Conservation (phyloP, 2,888 invertebrate species). For the Globia sparganii region DNA sequence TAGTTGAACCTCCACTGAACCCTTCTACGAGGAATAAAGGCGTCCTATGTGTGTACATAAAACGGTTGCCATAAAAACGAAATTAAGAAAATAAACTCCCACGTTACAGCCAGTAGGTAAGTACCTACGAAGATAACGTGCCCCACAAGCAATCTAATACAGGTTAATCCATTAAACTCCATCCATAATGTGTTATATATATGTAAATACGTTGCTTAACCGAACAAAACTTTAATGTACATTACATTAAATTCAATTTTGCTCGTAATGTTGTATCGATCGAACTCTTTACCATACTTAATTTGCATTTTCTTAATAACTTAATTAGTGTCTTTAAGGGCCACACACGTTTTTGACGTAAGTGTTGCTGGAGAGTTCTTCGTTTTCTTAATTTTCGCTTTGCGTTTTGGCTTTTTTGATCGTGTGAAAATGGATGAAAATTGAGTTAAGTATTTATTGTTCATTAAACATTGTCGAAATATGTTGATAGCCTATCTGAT, state of each 20-base stretch:
- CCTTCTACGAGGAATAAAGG: too few relatives aligned
- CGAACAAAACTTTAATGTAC: slow-evolving; percentile 42
- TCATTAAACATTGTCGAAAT: too few relatives aligned
- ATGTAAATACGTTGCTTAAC: slow-evolving; percentile 58
- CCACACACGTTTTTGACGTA: slow-evolving; percentile 35
- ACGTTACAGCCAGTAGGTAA: neutral
- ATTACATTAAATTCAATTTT: slow-evolving; percentile 52
- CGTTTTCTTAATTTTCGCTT: neutral
- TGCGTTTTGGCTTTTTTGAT: neutral
- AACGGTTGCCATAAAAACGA: neutral
- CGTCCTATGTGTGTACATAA: too few relatives aligned
- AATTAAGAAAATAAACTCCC: neutral
- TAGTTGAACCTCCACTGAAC: too few relatives aligned
- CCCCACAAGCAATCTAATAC: slow-evolving; percentile 35
- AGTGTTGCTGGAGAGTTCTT: slow-evolving; percentile 3
- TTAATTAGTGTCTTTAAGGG: slow-evolving; percentile 47
- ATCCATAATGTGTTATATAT: slow-evolving; percentile 49
- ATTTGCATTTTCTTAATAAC: slow-evolving; percentile 60
- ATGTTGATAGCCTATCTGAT: too few relatives aligned
- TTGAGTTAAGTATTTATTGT: too few relatives aligned
- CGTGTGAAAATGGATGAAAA: neutral
- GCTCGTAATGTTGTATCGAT: slow-evolving; percentile 46
- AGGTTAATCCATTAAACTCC: slow-evolving; percentile 40
- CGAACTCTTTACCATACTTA: slow-evolving; percentile 21
- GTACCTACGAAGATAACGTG: slow-evolving; percentile 15